A percentile compares a stretch with the other conserved stretches of the same genome.
phyloP scores from a whole-genome alignment of 2,113 vertebrate species.

The Antechinus flavipes region DNA sequence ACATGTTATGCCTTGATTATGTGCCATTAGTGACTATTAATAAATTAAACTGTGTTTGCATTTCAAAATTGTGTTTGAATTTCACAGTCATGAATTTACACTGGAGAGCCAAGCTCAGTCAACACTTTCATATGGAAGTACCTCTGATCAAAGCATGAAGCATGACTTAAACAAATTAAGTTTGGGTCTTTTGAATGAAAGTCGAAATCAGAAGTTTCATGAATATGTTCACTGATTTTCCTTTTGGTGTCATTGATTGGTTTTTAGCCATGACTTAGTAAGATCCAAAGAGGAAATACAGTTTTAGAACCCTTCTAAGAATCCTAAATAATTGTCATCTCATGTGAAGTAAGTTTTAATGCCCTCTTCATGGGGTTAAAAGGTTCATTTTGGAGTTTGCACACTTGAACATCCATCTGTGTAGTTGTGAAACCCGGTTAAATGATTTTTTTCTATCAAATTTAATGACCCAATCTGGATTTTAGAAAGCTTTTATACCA shows the following conservation, averaged over 20 bases:
- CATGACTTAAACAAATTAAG: conserved; percentile 2
- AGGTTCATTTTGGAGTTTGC: conserved; percentile 49
- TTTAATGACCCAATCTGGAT: conserved; percentile 54
- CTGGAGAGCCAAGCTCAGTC: neutral
- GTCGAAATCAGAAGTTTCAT: conserved; percentile 20
- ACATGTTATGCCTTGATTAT: neutral
- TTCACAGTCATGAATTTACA: conserved; percentile 30
- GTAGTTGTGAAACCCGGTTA: conserved; percentile 22
- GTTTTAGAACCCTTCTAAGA: neutral
- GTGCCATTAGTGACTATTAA: conserved; percentile 25
- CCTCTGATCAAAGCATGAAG: neutral
- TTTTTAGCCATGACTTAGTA: conserved; percentile 37
- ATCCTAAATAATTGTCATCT: conserved; percentile 55
- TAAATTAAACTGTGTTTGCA: conserved; percentile 21
- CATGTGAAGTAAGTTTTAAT: conserved; percentile 62
- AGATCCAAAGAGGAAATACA: conserved; percentile 56
- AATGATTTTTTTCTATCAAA: conserved; percentile 58
- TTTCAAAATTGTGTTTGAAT: conserved; percentile 27
- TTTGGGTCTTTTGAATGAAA: conserved; percentile 41
- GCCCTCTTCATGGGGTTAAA: conserved; percentile 62
- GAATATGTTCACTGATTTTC: conserved; percentile 19
- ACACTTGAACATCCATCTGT: conserved; percentile 59
- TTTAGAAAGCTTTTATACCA: neutral
- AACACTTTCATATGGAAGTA: neutral
- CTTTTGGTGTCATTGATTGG: conserved; percentile 7